A percentile compares a stretch with the other conserved stretches of the same genome.
Conservation (phyloP, 2,797 vertebrate genomes). For the Orestias chungarensis region DNA sequence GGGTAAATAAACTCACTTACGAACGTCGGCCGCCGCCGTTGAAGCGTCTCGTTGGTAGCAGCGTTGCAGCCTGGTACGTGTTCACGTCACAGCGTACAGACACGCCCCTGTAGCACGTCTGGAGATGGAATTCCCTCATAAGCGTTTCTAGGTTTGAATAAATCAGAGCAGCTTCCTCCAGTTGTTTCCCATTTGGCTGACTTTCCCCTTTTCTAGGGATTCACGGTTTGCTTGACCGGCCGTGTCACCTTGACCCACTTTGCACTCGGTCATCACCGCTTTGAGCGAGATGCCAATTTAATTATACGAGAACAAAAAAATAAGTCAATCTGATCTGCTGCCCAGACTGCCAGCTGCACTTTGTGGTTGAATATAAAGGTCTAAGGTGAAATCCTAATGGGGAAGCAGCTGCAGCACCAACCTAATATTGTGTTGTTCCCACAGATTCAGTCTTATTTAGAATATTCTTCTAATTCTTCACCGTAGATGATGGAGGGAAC, state of each 20-base stretch:
- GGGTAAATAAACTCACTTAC: too few species aligned
- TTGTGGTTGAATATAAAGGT: conserved; percentile 49
- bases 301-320: conserved; percentile 63
- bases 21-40: too few species aligned
- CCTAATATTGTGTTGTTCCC: conserved; percentile 5
- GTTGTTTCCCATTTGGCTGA: too few species aligned
- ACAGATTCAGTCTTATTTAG: not conserved
- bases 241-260: conserved; percentile 73
- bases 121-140: too few species aligned
- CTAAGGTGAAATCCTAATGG: conserved; percentile 47
- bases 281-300: conserved; percentile 60
- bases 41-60: too few species aligned
- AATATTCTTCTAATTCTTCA: not conserved
- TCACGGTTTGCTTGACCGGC: conserved; percentile 46
- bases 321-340: conserved; percentile 62
- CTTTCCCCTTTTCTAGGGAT: conserved; percentile 57
- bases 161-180: not conserved
- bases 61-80: too few species aligned
- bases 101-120: too few species aligned
- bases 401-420: conserved; percentile 12
- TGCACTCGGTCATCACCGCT: conserved; percentile 60
- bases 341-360: conserved; percentile 60
- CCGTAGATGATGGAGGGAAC: not conserved
- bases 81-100: too few species aligned
- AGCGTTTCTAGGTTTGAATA: not conserved